These are phyloP conservation scores for Gymnodraco acuticeps DNA, from an alignment of 2,797 vertebrate species.

Conservation along the genomic window DNA sequence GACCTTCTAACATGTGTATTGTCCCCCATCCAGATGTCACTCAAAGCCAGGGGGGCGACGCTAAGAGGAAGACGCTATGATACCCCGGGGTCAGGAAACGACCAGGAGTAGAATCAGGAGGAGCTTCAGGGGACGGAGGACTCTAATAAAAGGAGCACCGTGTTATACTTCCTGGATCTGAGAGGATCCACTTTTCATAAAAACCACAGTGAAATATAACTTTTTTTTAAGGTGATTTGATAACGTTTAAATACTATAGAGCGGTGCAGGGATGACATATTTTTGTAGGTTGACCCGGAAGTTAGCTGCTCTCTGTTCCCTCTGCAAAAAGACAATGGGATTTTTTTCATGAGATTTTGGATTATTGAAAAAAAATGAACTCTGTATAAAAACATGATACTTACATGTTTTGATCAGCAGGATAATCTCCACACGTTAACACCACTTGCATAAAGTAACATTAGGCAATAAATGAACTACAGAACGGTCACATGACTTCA, in stretches of 20 bases:
- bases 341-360: no score
- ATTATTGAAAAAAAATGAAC: no score
- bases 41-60: constrained; percentile 95
- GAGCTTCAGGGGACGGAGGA: constrained; percentile 21
- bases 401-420: no score
- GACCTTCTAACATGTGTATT: constrained; percentile 1
- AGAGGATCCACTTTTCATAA: constrained; percentile 38
- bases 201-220: constrained; percentile 44
- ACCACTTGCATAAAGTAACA: no score
- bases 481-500: no score
- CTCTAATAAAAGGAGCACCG: constrained; percentile 19
- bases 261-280: no score
- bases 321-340: no score
- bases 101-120: constrained; percentile 39
- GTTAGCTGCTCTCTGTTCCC: no score
- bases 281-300: no score
- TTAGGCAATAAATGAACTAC: no score
- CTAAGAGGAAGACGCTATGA: constrained; percentile 96
- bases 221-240: constrained; percentile 64
- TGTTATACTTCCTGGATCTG: constrained; percentile 32
- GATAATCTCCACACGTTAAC: no score
- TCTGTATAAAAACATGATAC: no score
- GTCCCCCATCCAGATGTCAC: constrained; percentile 88
- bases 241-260: constrained; percentile 65
- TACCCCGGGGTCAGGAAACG: constrained; percentile 50